Evolutionary conservation across 2,888 invertebrate species (phyloP).

Genomic region (Carcina quercana): DNA sequence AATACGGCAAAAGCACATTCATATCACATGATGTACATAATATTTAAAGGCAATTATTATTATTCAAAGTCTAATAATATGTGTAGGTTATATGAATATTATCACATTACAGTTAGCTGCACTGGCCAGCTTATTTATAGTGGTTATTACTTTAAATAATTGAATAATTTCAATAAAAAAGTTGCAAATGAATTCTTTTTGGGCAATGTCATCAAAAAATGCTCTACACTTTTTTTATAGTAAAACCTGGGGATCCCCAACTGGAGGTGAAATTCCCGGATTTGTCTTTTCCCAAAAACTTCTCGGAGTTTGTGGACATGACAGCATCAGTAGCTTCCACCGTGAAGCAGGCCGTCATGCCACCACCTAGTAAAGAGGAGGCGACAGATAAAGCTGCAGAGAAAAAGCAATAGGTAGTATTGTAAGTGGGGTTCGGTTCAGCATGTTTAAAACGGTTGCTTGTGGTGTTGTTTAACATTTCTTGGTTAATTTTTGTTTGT

Average conservation of each 20-base stretch:
- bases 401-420: constrained; percentile 57
- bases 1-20: no score
- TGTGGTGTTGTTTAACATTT: not conserved
- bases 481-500: not conserved
- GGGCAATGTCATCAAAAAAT: no score
- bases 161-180: no score
- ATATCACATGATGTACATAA: no score
- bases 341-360: constrained; percentile 61
- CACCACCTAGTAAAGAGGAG: constrained; percentile 50
- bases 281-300: constrained; percentile 74
- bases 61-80: no score
- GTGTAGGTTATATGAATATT: no score
- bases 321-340: constrained; percentile 53
- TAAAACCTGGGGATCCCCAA: constrained; percentile 81
- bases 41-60: no score
- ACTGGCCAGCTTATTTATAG: no score
- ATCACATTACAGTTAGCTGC: no score
- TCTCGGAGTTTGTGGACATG: constrained; percentile 71
- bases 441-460: not conserved
- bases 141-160: no score
- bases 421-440: not conserved
- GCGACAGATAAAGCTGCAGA: constrained; percentile 38
- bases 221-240: constrained; percentile 41
- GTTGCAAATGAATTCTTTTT: no score
- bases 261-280: constrained; percentile 75